Evolutionary conservation across 64 coral and sea anemone species (phyloP).

Genomic region (Catalaphyllia jardinei): DNA sequence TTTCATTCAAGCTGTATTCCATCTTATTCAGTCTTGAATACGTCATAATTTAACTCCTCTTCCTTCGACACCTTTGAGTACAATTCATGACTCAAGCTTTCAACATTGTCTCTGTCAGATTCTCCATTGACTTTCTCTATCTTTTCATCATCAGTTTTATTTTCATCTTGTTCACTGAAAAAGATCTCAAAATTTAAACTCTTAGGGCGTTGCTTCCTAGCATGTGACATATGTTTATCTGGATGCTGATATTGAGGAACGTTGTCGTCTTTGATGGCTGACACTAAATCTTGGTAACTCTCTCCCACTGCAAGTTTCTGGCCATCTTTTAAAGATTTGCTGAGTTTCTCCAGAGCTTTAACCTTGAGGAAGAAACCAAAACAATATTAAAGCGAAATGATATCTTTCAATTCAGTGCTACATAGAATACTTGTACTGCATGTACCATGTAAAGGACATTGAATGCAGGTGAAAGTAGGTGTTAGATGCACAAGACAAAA

Average conservation of each 20-base stretch:
- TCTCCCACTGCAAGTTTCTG: conserved; percentile 8
- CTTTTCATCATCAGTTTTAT: conserved; percentile 61
- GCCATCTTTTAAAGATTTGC: conserved; percentile 47
- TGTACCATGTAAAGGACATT: no score
- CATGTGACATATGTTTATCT: background rate
- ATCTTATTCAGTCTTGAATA: background rate
- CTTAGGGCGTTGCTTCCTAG: conserved; percentile 30
- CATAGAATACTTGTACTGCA: no score
- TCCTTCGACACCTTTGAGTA: background rate
- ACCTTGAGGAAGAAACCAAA: conserved; percentile 26
- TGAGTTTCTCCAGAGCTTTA: conserved; percentile 66
- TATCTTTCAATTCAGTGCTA: background rate
- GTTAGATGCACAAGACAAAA: no score
- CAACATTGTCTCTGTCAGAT: background rate
- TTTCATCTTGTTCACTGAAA: conserved; percentile 35
- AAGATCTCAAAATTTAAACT: conserved; percentile 67
- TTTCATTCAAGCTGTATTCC: background rate
- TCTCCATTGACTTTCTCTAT: conserved; percentile 13
- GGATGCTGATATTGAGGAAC: background rate
- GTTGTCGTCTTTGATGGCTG: conserved; percentile 26
- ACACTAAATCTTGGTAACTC: conserved; percentile 42
- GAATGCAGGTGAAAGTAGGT: no score
- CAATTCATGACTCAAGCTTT: background rate
- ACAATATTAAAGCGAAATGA: background rate
- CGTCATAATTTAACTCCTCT: background rate